phyloP scores from a whole-genome alignment of 2,888 invertebrate genomes.

The Drosophila atripex region DNA sequence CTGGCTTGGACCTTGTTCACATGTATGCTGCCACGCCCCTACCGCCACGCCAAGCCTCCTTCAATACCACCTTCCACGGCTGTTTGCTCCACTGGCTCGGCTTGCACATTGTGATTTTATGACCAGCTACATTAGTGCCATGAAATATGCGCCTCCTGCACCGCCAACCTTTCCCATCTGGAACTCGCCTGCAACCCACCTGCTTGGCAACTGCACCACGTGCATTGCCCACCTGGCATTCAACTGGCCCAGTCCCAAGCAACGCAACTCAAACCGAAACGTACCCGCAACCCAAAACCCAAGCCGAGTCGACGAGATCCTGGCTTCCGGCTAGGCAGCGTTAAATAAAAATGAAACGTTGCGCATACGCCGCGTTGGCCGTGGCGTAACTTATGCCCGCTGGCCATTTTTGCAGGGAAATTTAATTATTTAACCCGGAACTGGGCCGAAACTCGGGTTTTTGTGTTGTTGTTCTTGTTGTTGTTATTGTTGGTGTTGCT shows the following conservation, averaged over 20 bases:
- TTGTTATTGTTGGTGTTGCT: conserved; percentile 12
- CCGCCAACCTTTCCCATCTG: conserved; percentile 21
- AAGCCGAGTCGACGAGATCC: conserved; percentile 57
- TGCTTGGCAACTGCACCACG: conserved; percentile 44
- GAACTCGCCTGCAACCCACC: conserved; percentile 1
- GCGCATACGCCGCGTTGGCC: conserved; percentile 72
- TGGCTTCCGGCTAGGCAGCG: conserved; percentile 74
- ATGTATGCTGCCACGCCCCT: conserved; percentile 63
- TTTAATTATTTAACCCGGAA: conserved; percentile 80
- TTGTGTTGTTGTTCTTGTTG: conserved; percentile 22
- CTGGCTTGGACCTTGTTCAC: conserved; percentile 59
- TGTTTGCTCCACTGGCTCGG: conserved; percentile 17
- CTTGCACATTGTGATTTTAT: conserved; percentile 77
- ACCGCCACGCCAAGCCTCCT: conserved; percentile 6
- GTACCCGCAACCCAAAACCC: conserved; percentile 52
- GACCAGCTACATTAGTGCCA: conserved; percentile 79
- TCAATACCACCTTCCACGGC: background rate
- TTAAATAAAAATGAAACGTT: conserved; percentile 77
- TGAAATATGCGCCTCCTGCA: conserved; percentile 74
- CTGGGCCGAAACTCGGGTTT: conserved; percentile 63
- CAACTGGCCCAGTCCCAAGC: background rate
- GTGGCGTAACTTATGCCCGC: conserved; percentile 78
- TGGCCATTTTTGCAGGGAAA: conserved; percentile 75
- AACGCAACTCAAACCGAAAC: conserved; percentile 36
- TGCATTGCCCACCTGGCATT: conserved; percentile 1